Percentiles rank a stretch among this genome's conserved stretches.
These are phyloP conservation scores for Calcarius lapponicus DNA, from an alignment of 2,797 vertebrate species.

Conservation along the genomic window DNA sequence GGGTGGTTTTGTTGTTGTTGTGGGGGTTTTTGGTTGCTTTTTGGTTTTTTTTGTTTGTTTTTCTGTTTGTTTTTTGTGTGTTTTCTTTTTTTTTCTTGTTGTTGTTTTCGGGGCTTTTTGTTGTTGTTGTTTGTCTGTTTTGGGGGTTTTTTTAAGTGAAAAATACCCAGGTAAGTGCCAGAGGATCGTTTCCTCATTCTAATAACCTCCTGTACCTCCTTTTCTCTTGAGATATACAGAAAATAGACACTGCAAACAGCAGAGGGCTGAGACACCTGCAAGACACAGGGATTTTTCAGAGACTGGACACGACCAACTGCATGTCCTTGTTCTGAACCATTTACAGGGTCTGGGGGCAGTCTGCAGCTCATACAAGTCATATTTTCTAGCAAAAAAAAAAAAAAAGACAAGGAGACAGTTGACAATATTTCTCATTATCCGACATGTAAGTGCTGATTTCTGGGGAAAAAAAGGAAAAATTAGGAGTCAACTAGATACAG, in stretches of 20 bases:
- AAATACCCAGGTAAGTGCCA: neutral
- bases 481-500: neutral
- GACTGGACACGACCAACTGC: neutral
- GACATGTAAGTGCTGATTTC: neutral
- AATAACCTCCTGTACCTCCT: neutral
- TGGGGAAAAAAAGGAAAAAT: rapidly evolving
- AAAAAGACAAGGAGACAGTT: neutral
- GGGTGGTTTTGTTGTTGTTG: too few relatives aligned
- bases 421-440: neutral
- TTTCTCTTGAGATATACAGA: neutral
- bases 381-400: neutral
- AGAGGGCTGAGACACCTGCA: neutral
- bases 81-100: neutral
- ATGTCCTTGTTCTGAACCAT: neutral
- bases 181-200: neutral
- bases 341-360: neutral
- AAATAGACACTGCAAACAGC: neutral
- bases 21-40: neutral
- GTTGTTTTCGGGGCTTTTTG: neutral
- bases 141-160: neutral
- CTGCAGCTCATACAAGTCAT: neutral
- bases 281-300: neutral
- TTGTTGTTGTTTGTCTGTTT: neutral
- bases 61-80: neutral
- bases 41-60: neutral